Evolutionary conservation across 1,140 invertebrate species (phyloP).

Genomic region (Musca vetustissima): DNA sequence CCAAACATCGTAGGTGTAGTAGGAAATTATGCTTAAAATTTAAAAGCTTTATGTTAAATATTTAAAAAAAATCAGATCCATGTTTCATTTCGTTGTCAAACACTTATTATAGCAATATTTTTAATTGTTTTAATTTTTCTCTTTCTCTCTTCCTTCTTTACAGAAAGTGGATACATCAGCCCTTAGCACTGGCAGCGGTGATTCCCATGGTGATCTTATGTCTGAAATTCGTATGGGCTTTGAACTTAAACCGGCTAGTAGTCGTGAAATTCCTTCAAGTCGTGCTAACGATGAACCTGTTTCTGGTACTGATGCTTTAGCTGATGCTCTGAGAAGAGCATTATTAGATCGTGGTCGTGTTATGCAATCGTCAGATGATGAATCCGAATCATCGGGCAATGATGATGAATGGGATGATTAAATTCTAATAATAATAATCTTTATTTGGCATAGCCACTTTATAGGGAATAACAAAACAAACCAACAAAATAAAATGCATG

Average conservation of each 20-base stretch:
- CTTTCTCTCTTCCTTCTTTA: slow-evolving; percentile 28
- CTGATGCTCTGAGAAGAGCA: slow-evolving; percentile 49
- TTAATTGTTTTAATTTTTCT: background rate
- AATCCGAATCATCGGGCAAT: slow-evolving; percentile 44
- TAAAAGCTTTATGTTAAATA: too few relatives aligned
- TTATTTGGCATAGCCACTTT: too few relatives aligned
- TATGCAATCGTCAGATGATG: slow-evolving; percentile 53
- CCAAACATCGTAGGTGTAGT: too few relatives aligned
- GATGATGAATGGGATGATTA: slow-evolving; percentile 52
- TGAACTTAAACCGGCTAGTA: slow-evolving; percentile 66
- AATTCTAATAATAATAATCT: too few relatives aligned
- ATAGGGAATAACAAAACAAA: too few relatives aligned
- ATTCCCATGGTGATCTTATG: slow-evolving; percentile 71
- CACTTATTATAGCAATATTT: too few relatives aligned
- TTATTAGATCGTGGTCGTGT: slow-evolving; percentile 42
- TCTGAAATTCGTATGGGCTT: slow-evolving; percentile 79
- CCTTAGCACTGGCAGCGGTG: slow-evolving; percentile 46
- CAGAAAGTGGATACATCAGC: slow-evolving; percentile 64
- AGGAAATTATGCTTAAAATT: too few relatives aligned
- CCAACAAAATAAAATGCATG: too few relatives aligned
- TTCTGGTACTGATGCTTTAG: slow-evolving; percentile 46
- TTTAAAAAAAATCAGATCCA: too few relatives aligned
- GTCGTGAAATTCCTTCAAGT: slow-evolving; percentile 43
- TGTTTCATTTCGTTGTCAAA: too few relatives aligned
- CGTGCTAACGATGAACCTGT: slow-evolving; percentile 40